Conservation (phyloP, 2,113 vertebrate species). For the Chelonoidis abingdonii region DNA sequence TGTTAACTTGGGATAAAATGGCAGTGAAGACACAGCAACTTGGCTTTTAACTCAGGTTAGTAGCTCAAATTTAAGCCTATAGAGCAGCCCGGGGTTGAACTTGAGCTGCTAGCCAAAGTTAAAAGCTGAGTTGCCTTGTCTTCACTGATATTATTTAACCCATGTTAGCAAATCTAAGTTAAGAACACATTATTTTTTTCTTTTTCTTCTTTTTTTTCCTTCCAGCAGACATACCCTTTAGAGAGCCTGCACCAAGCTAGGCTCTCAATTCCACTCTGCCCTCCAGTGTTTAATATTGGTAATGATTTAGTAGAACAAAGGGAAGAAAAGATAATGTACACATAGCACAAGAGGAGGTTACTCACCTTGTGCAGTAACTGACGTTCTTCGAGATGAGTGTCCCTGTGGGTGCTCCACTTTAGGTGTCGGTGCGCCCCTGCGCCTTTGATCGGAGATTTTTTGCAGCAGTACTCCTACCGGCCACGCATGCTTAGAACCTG, state of each 20-base stretch:
- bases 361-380: no score
- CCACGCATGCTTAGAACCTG: no score
- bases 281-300: conserved; percentile 29
- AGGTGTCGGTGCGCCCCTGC: no score
- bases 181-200: not conserved
- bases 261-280: conserved; percentile 21
- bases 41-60: not conserved
- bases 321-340: not conserved
- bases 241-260: not conserved
- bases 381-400: no score
- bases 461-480: no score
- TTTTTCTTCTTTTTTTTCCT: no score
- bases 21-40: not conserved
- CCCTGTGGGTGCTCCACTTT: no score
- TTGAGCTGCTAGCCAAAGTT: not conserved
- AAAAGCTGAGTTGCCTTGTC: not conserved
- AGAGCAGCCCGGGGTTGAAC: not conserved
- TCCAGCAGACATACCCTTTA: not conserved
- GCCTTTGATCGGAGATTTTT: no score
- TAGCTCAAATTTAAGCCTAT: not conserved
- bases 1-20: not conserved
- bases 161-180: not conserved
- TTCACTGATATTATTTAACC: not conserved
- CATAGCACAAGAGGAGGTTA: rapidly evolving
- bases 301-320: not conserved